Conservation (phyloP, 2,888 invertebrate genomes). For the Mantis religiosa region DNA sequence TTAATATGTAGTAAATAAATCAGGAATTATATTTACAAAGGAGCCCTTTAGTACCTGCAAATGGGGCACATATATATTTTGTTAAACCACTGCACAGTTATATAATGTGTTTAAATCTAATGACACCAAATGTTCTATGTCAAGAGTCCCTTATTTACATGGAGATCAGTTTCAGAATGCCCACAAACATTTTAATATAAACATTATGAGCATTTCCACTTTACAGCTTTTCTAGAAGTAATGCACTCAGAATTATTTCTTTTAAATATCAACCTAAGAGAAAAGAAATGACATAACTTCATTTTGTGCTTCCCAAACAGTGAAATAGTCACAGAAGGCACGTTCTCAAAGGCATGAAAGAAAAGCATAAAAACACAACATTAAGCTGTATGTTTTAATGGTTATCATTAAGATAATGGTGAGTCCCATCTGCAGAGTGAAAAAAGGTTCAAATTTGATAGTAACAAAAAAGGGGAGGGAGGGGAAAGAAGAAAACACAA, state of each 20-base stretch:
- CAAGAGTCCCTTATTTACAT: too few relatives aligned
- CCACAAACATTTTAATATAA: neutral
- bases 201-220: too few relatives aligned
- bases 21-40: too few relatives aligned
- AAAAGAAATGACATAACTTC: neutral
- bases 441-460: neutral
- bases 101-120: too few relatives aligned
- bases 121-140: too few relatives aligned
- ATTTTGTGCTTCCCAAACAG: neutral
- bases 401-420: neutral
- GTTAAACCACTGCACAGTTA: too few relatives aligned
- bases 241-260: neutral
- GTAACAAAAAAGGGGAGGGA: neutral
- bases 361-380: neutral
- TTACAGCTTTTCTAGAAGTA: neutral
- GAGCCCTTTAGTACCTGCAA: too few relatives aligned
- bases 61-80: too few relatives aligned
- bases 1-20: too few relatives aligned
- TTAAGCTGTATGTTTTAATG: neutral
- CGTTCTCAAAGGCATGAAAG: neutral
- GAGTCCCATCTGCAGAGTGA: neutral
- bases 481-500: neutral
- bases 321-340: neutral
- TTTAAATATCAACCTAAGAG: neutral
- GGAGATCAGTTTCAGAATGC: too few relatives aligned